Evolutionary conservation across 35 echinoderm and acorn worm species (phyloP), one percentile per base, ranked within the genome.

Genomic region (Apostichopus parvimensis): DNA sequence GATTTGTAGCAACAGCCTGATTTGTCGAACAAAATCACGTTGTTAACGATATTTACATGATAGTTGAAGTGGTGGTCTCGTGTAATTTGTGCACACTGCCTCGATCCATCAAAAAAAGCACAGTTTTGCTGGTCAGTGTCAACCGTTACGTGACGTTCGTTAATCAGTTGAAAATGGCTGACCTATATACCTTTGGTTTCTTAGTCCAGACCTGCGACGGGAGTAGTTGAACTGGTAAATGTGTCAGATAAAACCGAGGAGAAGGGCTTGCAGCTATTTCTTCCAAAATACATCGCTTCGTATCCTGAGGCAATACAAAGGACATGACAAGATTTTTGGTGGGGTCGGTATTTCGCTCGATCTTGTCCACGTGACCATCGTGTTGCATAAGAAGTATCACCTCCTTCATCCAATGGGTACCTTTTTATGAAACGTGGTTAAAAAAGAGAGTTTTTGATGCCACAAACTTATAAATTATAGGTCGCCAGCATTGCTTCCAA

Each of bases 301-400:
- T 59, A 58, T 60, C 81, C 4, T 54, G 81, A 9, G 81, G 81
- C n/a, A 58, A 5, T 8, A 17, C 53, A 9, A 59, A 84, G 7
- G n/a, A 20, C 5, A 84, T 12, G 54, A 4, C 57, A 4, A 54
- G 54, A 6, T 22, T 53, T 84, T 58, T 20, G 57, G 54, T 1
- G 14, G 18, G 55, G 20, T 84, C 81, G 17, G 57, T 59, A 0
- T 84, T n/a, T 7, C 81, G 55, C 9, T 23, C 58, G 23, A 84
- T 60, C 18, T 84, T 84, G 3, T 84, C 81, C 81, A 84, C 81
- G 55, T 60, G 56, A 58, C 81, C 81, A 84, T 84, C 54, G 20
- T 58, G 0, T 9, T 84, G 52, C 22, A 84, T 84, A 6, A 84
- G 81, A 6, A 57, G 10, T 8, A 84, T 2, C 58, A 84, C 22